Base-by-base conservation (phyloP, 2,888 invertebrate genomes). In the Pteria penguin region DNA sequence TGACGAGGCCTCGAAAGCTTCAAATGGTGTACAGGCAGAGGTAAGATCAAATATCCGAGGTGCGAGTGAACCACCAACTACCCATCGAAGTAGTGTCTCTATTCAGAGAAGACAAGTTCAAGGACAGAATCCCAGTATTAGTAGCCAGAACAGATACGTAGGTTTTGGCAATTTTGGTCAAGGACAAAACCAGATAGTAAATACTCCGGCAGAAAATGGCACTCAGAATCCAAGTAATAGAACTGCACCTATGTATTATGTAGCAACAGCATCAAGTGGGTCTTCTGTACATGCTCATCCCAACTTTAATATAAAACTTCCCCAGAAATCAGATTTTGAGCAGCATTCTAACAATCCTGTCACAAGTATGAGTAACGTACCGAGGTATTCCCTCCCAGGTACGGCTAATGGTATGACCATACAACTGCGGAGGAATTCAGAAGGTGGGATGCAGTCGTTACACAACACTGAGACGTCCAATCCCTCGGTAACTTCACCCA, bases 381-480 rank as follows among this genome's bases (percentile, higher is more conserved):
- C 24, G 18, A 45, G 68, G 24, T 22, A 32, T 2, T 68, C 68
- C 24, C 32, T 68, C 1, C 68, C 68, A 32, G 45, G 45, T 14
- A 14, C 45, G 11, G 22, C 68, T n/a, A 55, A 29, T 57, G 68
- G 33, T 5, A 68, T 31, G 31, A 58, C 68, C 11, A 65, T 65
- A 26, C 33, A 32, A 8, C 8, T 68, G 18, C 68, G 68, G n/a
- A 55, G 68, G 24, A 68, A 68, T 26, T 68, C 68, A 32, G 68
- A 68, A 18, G 57, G 68, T 24, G 68, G 68, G 2, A 55, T 27
- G 14, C 68, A 68, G 26, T 24, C 57, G 4, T 27, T 26, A 14
- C 52, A 52, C n/a, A 52, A 29, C 3, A 32, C 24, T 11, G 68
- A 68, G 29, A 31, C 57, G 11, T 57, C 55, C 8, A 45, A 45